A percentile compares a stretch with the other conserved stretches of the same genome.
Evolutionary conservation across 1,140 invertebrate species (phyloP).

Genomic region (Hesperophylax magnus): DNA sequence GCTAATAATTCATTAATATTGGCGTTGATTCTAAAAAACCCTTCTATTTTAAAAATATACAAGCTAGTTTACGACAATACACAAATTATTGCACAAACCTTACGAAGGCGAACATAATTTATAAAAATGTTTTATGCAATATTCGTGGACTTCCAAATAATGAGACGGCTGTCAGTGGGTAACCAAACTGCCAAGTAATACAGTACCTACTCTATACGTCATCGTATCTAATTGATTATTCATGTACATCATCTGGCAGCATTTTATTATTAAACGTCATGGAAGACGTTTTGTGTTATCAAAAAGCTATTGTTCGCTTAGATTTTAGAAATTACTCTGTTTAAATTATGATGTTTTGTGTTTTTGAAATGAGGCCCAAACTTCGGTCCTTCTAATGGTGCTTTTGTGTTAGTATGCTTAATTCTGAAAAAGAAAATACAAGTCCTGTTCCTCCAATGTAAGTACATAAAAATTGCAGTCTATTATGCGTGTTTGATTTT

Average conservation of each 20-base stretch:
- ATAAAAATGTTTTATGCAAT: too few relatives aligned
- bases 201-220: constrained; percentile 1
- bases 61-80: too few relatives aligned
- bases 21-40: too few relatives aligned
- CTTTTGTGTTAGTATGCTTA: constrained; percentile 44
- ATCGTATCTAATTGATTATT: constrained; percentile 16
- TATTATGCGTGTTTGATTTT: constrained; percentile 40
- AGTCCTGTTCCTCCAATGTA: constrained; percentile 51
- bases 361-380: constrained; percentile 19
- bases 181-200: too few relatives aligned
- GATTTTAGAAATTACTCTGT: constrained; percentile 28
- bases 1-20: too few relatives aligned
- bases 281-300: constrained; percentile 42
- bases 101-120: too few relatives aligned
- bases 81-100: too few relatives aligned
- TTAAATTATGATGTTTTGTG: constrained; percentile 26
- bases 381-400: constrained; percentile 40
- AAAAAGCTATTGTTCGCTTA: constrained; percentile 42
- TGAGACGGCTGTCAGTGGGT: too few relatives aligned
- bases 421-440: constrained; percentile 45
- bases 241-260: constrained; percentile 17
- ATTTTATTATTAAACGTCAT: constrained; percentile 42
- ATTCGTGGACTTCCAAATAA: too few relatives aligned
- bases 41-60: too few relatives aligned
- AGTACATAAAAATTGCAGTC: constrained; percentile 20